Conservation (phyloP, 2,113 vertebrate species). For the Typhlomys cinereus region DNA sequence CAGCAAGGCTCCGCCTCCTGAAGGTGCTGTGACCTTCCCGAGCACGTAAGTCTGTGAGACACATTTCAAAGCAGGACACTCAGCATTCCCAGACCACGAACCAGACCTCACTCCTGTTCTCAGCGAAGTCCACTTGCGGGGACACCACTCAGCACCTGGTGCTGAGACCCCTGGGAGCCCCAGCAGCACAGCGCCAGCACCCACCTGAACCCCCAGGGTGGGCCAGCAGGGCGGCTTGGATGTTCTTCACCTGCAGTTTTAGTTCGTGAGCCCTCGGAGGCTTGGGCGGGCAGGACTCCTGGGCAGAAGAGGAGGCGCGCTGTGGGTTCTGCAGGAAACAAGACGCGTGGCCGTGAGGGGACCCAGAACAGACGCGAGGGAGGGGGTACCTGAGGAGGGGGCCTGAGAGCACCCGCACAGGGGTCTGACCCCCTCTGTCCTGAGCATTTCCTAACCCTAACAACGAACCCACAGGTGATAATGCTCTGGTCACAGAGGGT, state of each 20-base stretch:
- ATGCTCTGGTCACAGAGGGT: rapidly evolving
- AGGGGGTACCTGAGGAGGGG: rapidly evolving
- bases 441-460: neutral
- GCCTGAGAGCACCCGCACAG: neutral
- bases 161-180: neutral
- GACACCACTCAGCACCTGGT: neutral
- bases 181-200: neutral
- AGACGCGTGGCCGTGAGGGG: rapidly evolving
- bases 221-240: slow-evolving; percentile 81
- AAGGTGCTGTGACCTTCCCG: too few species aligned
- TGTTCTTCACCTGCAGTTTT: slow-evolving; percentile 93
- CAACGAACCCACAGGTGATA: neutral
- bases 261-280: slow-evolving; percentile 95
- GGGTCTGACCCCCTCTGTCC: neutral
- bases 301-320: slow-evolving; percentile 69
- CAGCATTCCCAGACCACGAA: too few species aligned
- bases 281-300: slow-evolving; percentile 92
- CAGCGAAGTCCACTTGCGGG: neutral
- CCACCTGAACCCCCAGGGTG: slow-evolving; percentile 89
- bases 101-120: neutral
- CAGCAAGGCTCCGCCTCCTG: too few species aligned
- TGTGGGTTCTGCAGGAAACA: slow-evolving; percentile 83
- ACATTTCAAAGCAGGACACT: too few species aligned
- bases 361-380: neutral
- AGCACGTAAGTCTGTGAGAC: too few species aligned